Percentiles rank a stretch among this genome's conserved stretches.
phyloP scores from a whole-genome alignment of 2,113 vertebrate genomes.

The Solea senegalensis region DNA sequence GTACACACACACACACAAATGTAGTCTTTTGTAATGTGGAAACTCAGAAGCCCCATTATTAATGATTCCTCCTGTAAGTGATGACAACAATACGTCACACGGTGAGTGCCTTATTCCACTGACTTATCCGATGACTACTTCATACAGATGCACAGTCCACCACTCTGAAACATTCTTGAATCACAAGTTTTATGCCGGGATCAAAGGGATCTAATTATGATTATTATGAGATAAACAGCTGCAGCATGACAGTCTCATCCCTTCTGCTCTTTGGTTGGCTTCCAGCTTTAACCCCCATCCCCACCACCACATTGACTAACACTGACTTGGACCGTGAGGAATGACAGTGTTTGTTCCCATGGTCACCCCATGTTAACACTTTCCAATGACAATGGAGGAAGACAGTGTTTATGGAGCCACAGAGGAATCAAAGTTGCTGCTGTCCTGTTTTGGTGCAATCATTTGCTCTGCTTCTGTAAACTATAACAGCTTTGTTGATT shows the following conservation, averaged over 20 bases:
- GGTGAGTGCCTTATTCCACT: conserved; percentile 7
- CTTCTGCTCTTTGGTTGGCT: neutral
- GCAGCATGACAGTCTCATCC: neutral
- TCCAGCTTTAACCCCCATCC: neutral
- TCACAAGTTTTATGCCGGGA: no score
- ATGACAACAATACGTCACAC: conserved; percentile 4
- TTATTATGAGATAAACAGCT: conserved; percentile 7
- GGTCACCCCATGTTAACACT: conserved; percentile 58
- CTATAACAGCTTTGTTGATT: neutral
- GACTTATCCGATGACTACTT: neutral
- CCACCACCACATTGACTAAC: conserved; percentile 44
- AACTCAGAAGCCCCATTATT: conserved; percentile 19
- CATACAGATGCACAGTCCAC: no score
- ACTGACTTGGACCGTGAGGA: conserved; percentile 7
- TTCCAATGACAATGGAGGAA: conserved; percentile 69
- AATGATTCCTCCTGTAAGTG: conserved; percentile 13
- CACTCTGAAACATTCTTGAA: no score
- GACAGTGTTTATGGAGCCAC: conserved; percentile 61
- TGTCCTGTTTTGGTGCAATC: neutral
- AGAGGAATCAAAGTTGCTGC: conserved; percentile 29
- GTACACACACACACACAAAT: conserved; percentile 1
- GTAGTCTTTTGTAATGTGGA: conserved; percentile 21
- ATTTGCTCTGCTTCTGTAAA: neutral
- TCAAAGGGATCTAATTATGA: neutral
- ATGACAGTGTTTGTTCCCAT: conserved; percentile 59